Evolutionary conservation across 2,888 invertebrate genomes (phyloP).

Genomic region (Lottia gigantea): DNA sequence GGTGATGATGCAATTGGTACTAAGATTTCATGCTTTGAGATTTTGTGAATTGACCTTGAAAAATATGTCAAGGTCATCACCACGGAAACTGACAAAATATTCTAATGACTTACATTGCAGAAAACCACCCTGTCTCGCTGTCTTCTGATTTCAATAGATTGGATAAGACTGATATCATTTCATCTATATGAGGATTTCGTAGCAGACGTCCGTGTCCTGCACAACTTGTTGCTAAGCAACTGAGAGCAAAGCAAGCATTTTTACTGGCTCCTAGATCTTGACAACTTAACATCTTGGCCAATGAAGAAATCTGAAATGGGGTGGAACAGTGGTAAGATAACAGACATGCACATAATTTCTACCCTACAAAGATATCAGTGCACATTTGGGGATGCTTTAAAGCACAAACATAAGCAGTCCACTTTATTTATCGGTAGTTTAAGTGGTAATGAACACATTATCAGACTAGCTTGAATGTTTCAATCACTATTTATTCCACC

Average conservation of each 20-base stretch:
- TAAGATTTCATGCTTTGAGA: not conserved
- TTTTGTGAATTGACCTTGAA: not conserved
- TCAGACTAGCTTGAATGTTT: too few species aligned
- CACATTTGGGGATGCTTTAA: too few species aligned
- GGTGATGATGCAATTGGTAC: too few species aligned
- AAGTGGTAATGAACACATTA: too few species aligned
- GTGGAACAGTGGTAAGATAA: too few species aligned
- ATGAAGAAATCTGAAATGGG: slow-evolving; percentile 57
- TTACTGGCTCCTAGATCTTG: slow-evolving; percentile 66
- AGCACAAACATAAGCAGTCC: too few species aligned
- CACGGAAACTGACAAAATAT: too few species aligned
- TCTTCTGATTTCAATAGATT: slow-evolving; percentile 60
- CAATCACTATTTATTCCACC: too few species aligned
- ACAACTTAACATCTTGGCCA: slow-evolving; percentile 65
- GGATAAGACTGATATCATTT: slow-evolving; percentile 57
- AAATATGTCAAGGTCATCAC: not conserved
- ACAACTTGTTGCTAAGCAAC: slow-evolving; percentile 65
- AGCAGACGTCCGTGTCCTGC: slow-evolving; percentile 63
- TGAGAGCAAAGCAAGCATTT: slow-evolving; percentile 68
- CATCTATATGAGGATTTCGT: slow-evolving; percentile 55
- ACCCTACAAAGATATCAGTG: too few species aligned
- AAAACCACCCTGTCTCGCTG: slow-evolving; percentile 67
- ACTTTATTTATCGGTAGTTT: too few species aligned
- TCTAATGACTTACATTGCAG: slow-evolving; percentile 63
- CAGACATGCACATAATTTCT: too few species aligned